These are phyloP conservation scores for Dufourea novaeangliae DNA, from an alignment of 1,140 invertebrate species.

Conservation along the genomic window DNA sequence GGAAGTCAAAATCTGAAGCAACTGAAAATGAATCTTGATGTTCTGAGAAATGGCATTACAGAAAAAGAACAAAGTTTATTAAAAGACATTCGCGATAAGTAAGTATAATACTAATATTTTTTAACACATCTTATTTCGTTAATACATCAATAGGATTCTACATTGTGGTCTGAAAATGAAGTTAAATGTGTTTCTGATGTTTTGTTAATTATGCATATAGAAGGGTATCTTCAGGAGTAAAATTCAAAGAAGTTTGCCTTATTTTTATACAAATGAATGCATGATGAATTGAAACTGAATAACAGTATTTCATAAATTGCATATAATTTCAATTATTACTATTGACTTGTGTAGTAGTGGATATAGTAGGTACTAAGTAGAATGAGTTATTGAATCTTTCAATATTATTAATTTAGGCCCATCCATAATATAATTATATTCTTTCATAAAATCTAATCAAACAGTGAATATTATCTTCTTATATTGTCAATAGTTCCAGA, in stretches of 20 bases:
- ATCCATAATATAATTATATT: background rate
- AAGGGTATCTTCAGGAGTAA: background rate
- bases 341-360: too few species aligned
- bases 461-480: conserved; percentile 27
- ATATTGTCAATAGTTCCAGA: conserved; percentile 67
- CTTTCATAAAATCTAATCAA: background rate
- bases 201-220: background rate
- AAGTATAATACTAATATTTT: conserved; percentile 70
- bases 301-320: background rate
- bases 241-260: background rate
- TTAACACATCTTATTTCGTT: background rate
- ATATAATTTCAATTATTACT: background rate
- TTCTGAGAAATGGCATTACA: conserved; percentile 82
- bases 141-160: background rate
- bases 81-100: conserved; percentile 85
- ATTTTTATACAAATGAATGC: background rate
- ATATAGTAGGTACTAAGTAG: too few species aligned
- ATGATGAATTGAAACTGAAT: background rate
- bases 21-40: conserved; percentile 84
- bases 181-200: background rate
- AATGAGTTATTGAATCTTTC: too few species aligned
- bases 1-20: conserved; percentile 86
- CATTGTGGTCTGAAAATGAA: background rate
- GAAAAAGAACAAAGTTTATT: conserved; percentile 84
- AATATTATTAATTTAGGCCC: too few species aligned